Evolutionary conservation across 2,113 vertebrate genomes (phyloP).

Genomic region (Phocoena sinus): DNA sequence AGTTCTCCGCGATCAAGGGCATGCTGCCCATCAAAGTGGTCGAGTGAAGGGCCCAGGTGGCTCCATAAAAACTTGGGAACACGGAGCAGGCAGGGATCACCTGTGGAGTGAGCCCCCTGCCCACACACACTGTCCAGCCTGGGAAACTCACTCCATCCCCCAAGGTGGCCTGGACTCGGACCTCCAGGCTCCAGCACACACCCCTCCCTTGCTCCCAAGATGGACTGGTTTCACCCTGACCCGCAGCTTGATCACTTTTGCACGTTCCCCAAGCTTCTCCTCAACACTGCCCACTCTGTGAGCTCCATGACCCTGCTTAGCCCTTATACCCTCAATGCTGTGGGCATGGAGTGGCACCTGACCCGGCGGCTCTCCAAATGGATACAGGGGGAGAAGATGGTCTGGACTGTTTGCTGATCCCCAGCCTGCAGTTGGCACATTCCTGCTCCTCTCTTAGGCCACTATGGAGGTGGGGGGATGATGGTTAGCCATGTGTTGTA

Average conservation of each 20-base stretch:
- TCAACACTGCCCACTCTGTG: neutral
- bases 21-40: slow-evolving; percentile 78
- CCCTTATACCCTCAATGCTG: neutral
- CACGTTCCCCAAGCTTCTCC: neutral
- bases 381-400: neutral
- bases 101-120: neutral
- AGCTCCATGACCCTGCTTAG: neutral
- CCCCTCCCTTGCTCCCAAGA: neutral
- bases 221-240: neutral
- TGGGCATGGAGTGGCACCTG: neutral
- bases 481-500: neutral
- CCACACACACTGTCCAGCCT: neutral
- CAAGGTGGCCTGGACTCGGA: neutral
- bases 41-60: slow-evolving; percentile 41
- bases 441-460: neutral
- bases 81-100: neutral
- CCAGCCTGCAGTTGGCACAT: neutral
- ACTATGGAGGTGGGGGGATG: neutral
- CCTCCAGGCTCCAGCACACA: neutral
- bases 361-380: neutral
- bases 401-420: neutral
- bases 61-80: slow-evolving; percentile 30
- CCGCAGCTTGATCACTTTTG: neutral
- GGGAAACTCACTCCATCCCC: neutral
- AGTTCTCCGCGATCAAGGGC: slow-evolving; percentile 80